Base-by-base conservation (phyloP, 1,140 invertebrate genomes). In the Papilio machaon region DNA sequence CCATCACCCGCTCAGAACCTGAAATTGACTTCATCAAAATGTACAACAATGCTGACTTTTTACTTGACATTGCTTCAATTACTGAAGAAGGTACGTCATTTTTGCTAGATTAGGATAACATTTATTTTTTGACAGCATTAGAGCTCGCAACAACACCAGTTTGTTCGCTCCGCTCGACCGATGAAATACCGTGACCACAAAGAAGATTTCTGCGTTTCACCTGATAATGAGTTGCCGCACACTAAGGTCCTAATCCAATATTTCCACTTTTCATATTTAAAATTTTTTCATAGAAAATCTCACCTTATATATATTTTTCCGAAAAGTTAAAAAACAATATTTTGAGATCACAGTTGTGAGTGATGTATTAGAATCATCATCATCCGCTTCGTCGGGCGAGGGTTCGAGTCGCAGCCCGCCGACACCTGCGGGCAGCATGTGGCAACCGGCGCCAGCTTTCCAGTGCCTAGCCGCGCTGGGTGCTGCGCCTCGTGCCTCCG, bases 21-120 rank as follows among this genome's bases (percentile, higher is more conserved):
- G 97, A 89, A 8, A 60, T 98, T 70, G 96, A 97, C 8, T 98
- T 99, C 89, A 90, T 97, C 17, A 96, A 97, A 0, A 97, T 99
- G 95, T 98, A 97, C 83, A 98, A 98, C 88, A 99, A 99, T 93
- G 98, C 99, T 0, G 96, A 99, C 94, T 99, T 99, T 91, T 93
- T 99, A 13, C 94, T 99, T 77, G 98, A 99, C 89, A 91, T 99
- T 73, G 97, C 97, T 1, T 97, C 97, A 84, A 96, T 97, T 1
- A 96, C 95, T 13, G 95, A 95, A 13, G 92, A 93, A 10, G 95
- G 94, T 93, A 89, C 82, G 77, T 83, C 43, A 47, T 77, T 47
- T 79, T 2, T 30, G 23, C 23, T 30, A 43, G 3, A 43, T 43
- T 6, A 43, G 38, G 7, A 30, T 30, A 30, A 30, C 23, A 30